Evolutionary conservation across 2,888 invertebrate species (phyloP).

Genomic region (Eudasyphora cyanicolor): DNA sequence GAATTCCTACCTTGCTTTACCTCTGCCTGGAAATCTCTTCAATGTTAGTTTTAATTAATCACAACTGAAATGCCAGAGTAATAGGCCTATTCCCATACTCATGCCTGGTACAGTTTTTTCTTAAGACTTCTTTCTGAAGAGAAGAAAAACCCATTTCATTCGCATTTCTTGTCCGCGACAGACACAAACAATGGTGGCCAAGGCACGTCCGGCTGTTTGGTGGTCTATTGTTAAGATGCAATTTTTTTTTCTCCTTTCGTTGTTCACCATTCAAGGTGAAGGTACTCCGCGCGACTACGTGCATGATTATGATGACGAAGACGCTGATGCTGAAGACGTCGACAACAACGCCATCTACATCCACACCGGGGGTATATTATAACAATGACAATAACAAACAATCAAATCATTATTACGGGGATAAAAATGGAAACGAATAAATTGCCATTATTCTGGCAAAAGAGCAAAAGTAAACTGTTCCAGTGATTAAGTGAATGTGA

Average conservation of each 20-base stretch:
- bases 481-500: constrained; percentile 12
- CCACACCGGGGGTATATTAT: neutral
- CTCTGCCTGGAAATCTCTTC: neutral
- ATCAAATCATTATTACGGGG: constrained; percentile 23
- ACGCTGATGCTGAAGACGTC: neutral
- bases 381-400: constrained; percentile 13
- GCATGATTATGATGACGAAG: neutral
- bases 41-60: neutral
- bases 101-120: neutral
- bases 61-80: neutral
- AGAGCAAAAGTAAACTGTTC: constrained; percentile 54
- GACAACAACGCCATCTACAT: neutral
- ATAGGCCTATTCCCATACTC: neutral
- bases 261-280: constrained; percentile 14
- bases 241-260: no score
- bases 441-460: constrained; percentile 53
- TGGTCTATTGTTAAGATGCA: neutral
- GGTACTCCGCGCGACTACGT: neutral
- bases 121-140: neutral
- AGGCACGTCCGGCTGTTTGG: no score
- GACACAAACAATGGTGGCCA: neutral
- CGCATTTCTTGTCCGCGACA: neutral
- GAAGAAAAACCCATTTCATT: neutral
- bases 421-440: constrained; percentile 25
- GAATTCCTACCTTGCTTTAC: neutral